These are phyloP conservation scores for Orchesellides sinensis DNA, from an alignment of 2,888 invertebrate genomes.

Conservation along the genomic window DNA sequence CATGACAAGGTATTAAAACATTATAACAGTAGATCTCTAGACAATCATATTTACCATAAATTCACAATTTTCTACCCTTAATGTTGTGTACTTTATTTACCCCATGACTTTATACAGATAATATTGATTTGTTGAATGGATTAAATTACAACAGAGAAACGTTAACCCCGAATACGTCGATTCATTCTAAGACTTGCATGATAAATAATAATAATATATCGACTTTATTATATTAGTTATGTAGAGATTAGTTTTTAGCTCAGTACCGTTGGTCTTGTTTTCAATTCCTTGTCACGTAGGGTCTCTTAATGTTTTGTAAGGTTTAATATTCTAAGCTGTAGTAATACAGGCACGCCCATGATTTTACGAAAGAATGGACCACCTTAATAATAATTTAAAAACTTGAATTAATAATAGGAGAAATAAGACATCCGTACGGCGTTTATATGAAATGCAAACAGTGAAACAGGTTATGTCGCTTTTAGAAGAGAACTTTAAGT, in stretches of 20 bases:
- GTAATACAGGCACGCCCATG: conserved; percentile 65
- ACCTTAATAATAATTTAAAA: conserved; percentile 57
- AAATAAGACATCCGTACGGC: conserved; percentile 61
- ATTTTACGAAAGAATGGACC: conserved; percentile 58
- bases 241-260: conserved; percentile 64
- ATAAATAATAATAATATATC: conserved; percentile 52
- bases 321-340: conserved; percentile 58
- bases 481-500: conserved; percentile 55
- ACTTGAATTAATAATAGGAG: conserved; percentile 50
- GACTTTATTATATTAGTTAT: conserved; percentile 54
- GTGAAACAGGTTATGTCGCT: conserved; percentile 65
- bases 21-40: conserved; percentile 42
- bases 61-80: conserved; percentile 54
- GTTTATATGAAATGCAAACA: conserved; percentile 63
- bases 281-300: conserved; percentile 59
- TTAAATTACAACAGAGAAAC: conserved; percentile 60
- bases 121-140: conserved; percentile 50
- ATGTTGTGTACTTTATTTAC: conserved; percentile 54
- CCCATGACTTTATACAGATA: conserved; percentile 58
- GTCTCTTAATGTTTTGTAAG: conserved; percentile 52
- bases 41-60: conserved; percentile 43
- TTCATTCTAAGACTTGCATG: conserved; percentile 32
- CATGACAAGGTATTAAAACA: conserved; percentile 16
- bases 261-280: conserved; percentile 65
- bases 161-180: conserved; percentile 48